Evolutionary conservation across 2,888 invertebrate species (phyloP).

Genomic region (Cheiracanthium punctorium): DNA sequence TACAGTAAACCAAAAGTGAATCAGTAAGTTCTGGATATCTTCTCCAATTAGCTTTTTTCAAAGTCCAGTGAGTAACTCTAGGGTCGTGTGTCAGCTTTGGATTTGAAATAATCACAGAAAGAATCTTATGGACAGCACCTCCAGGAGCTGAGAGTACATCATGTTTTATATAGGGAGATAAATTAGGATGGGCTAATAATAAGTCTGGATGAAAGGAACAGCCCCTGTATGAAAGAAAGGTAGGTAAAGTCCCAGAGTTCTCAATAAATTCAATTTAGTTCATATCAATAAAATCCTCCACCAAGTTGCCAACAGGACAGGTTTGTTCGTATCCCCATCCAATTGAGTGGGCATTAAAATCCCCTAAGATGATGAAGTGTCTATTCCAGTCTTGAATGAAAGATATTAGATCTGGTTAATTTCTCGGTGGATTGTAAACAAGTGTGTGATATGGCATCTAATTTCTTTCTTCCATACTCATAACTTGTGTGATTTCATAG

Average conservation of each 20-base stretch:
- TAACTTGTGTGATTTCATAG: neutral
- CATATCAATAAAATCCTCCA: neutral
- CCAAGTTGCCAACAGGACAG: neutral
- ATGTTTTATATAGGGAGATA: neutral
- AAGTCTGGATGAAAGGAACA: neutral
- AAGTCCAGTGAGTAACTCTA: neutral
- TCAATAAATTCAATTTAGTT: conserved; percentile 12
- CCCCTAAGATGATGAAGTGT: neutral
- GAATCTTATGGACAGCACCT: neutral
- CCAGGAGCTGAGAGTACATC: neutral
- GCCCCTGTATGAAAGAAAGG: neutral
- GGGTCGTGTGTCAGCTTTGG: neutral
- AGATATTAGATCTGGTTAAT: neutral
- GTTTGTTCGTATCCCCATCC: neutral
- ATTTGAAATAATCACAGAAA: neutral
- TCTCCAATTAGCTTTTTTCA: neutral
- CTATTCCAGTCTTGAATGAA: neutral
- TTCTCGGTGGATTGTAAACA: conserved; percentile 20
- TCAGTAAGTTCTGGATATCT: neutral
- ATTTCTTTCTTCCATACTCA: neutral
- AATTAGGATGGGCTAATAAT: neutral
- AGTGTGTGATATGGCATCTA: neutral
- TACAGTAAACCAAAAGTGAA: neutral
- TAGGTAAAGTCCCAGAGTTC: neutral
- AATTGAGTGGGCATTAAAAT: neutral